These are phyloP conservation scores for Cosmorhoe ocellata DNA, from an alignment of 2,888 invertebrate genomes.

Conservation along the genomic window DNA sequence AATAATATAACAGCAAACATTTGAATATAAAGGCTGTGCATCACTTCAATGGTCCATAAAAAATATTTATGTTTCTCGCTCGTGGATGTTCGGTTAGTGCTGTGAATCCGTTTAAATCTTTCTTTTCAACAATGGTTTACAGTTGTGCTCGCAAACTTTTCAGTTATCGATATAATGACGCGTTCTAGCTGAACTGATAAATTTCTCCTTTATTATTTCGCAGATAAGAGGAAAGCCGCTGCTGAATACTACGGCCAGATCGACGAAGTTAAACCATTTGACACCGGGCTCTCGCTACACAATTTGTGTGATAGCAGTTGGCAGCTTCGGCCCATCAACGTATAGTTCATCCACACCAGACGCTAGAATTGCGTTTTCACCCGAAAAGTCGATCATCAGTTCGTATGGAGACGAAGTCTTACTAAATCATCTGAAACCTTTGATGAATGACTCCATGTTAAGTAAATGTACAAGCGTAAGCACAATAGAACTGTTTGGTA, in stretches of 20 bases:
- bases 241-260: constrained; percentile 87
- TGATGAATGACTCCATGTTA: constrained; percentile 85
- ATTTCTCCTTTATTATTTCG: constrained; percentile 34
- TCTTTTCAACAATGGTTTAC: constrained; percentile 56
- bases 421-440: constrained; percentile 62
- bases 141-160: constrained; percentile 50
- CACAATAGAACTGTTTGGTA: constrained; percentile 87
- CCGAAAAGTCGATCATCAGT: constrained; percentile 58
- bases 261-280: constrained; percentile 88
- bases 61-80: constrained; percentile 78
- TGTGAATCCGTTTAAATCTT: constrained; percentile 70
- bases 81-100: constrained; percentile 64
- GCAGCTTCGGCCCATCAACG: constrained; percentile 82
- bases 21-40: constrained; percentile 80
- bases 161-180: constrained; percentile 37
- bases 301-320: constrained; percentile 94
- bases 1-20: constrained; percentile 75
- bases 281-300: constrained; percentile 91
- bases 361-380: constrained; percentile 74
- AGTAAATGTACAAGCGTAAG: constrained; percentile 90
- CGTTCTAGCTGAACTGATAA: constrained; percentile 23
- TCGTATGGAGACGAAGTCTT: constrained; percentile 84
- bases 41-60: constrained; percentile 82
- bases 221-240: constrained; percentile 89
- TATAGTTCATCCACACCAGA: constrained; percentile 71